A percentile compares a stretch with the other conserved stretches of the same genome.
phyloP scores from a whole-genome alignment of 2,888 invertebrate species.

The Synanthedon myopaeformis region DNA sequence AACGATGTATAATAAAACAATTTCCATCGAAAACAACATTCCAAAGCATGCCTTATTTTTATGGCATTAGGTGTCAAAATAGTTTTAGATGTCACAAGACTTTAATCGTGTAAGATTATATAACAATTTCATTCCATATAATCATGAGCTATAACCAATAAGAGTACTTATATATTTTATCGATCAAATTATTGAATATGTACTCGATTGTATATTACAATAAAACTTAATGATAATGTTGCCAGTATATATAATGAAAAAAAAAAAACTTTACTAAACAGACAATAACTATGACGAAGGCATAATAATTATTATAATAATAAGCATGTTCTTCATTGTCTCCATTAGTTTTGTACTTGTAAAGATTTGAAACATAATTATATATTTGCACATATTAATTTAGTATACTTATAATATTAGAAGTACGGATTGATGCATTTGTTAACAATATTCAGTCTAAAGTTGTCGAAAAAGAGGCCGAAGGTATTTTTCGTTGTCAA shows the following conservation, averaged over 20 bases:
- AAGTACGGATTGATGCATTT: background rate
- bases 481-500: no score
- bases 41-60: constrained; percentile 26
- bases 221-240: background rate
- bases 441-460: background rate
- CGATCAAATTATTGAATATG: background rate
- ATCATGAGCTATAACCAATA: no score
- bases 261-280: background rate
- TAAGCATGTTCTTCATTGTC: background rate
- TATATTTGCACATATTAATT: background rate
- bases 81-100: constrained; percentile 2
- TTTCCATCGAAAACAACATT: constrained; percentile 9
- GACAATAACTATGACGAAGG: background rate
- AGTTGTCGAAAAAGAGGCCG: background rate
- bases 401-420: background rate
- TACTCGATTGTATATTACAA: background rate
- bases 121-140: no score
- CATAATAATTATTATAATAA: background rate
- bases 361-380: background rate
- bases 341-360: background rate
- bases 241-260: background rate
- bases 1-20: background rate
- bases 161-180: no score
- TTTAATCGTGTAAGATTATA: no score
- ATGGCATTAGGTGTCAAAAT: constrained; percentile 27